Evolutionary conservation across 1,140 invertebrate genomes (phyloP).

Genomic region (Anastatus disparis): DNA sequence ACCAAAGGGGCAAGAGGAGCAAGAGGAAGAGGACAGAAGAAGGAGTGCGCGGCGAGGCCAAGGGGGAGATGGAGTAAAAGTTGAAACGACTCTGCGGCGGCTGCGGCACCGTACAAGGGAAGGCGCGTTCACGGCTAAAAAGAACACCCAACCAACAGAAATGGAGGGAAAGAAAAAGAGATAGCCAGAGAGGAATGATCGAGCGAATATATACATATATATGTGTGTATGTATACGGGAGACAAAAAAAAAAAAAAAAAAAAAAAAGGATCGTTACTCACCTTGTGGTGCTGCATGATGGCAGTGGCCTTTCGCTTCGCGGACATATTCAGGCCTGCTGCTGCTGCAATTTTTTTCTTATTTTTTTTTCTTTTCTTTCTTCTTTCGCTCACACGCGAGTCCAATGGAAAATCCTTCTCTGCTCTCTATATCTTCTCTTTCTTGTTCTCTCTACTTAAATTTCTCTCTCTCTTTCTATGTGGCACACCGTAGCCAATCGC

Average conservation of each 20-base stretch:
- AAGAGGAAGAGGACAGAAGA: conserved; percentile 2
- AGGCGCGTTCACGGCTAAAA: conserved; percentile 44
- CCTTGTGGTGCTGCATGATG: conserved; percentile 72
- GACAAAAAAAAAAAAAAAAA: conserved; percentile 36
- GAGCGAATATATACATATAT: too few relatives aligned
- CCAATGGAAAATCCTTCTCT: not conserved
- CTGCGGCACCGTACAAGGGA: conserved; percentile 45
- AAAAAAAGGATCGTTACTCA: conserved; percentile 56
- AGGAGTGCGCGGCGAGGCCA: conserved; percentile 5
- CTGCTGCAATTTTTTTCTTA: conserved; percentile 19
- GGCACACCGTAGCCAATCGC: conserved; percentile 16
- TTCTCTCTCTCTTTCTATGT: not conserved
- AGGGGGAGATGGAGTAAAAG: conserved; percentile 37
- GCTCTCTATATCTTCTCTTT: not conserved
- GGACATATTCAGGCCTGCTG: conserved; percentile 66
- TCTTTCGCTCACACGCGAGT: not conserved
- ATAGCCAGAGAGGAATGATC: not conserved
- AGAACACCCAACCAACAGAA: not conserved
- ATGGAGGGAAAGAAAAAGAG: not conserved
- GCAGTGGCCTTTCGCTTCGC: conserved; percentile 71
- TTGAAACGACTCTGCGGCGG: conserved; percentile 35
- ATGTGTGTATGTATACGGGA: too few relatives aligned
- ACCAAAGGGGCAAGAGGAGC: not conserved
- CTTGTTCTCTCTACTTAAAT: conserved; percentile 2
- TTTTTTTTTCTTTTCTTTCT: not conserved